Conservation (phyloP, 2,888 invertebrate species). For the Arge pagana region DNA sequence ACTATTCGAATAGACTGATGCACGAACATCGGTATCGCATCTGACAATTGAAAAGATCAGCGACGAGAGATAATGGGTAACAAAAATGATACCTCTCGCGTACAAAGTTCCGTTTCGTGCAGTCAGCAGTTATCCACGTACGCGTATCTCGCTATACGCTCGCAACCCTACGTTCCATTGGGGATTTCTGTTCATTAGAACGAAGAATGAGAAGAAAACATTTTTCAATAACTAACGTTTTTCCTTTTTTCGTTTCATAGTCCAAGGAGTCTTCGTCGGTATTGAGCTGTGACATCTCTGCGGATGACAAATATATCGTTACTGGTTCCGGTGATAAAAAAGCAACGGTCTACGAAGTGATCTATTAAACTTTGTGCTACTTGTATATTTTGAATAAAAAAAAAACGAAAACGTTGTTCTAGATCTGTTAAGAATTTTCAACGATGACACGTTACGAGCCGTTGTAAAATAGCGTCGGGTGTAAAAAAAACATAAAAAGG, state of each 20-base stretch:
- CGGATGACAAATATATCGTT: constrained; percentile 97
- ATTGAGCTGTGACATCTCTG: constrained; percentile 96
- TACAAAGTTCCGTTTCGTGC: too few relatives aligned
- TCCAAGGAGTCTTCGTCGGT: constrained; percentile 97
- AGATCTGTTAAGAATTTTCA: constrained; percentile 18
- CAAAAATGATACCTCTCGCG: too few relatives aligned
- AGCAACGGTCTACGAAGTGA: constrained; percentile 96
- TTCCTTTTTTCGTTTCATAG: constrained; percentile 58
- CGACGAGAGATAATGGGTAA: too few relatives aligned
- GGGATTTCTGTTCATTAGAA: constrained; percentile 10
- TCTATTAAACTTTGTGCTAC: constrained; percentile 65
- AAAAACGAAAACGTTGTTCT: constrained; percentile 8
- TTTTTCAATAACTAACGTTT: constrained; percentile 20
- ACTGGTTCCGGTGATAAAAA: constrained; percentile 98
- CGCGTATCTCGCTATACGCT: constrained; percentile 21
- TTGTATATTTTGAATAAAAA: constrained; percentile 22
- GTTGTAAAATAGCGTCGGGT: constrained; percentile 4
- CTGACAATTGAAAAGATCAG: too few relatives aligned
- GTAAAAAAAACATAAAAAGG: neutral
- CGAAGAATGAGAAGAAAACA: constrained; percentile 21
- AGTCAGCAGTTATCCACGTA: constrained; percentile 25
- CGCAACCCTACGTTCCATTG: constrained; percentile 21
- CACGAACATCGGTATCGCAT: too few relatives aligned
- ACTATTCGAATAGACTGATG: too few relatives aligned
- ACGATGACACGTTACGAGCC: neutral